Evolutionary conservation across 2,888 invertebrate species (phyloP), one percentile per base, ranked within the genome.

Genomic region (Cataglyphis rosenhaueri): DNA sequence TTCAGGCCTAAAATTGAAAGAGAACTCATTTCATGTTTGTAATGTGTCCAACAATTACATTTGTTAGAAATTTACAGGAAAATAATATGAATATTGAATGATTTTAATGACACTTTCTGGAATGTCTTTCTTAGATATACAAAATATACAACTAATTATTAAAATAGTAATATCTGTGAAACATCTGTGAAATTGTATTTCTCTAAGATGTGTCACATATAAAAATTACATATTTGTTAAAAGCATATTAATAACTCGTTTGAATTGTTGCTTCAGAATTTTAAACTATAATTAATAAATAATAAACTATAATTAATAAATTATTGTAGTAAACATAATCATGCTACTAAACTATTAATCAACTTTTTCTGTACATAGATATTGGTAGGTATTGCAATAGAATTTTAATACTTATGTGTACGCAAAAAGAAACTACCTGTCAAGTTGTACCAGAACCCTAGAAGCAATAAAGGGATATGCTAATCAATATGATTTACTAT

Each of bases 361-460:
- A 21, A 82, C 5, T 48, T 25, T 61, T 25, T n/a, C 61, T 41
- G 38, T 32, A 75, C n/a, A 48, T 82, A 65, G 74, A 64, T 55
- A 76, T 81, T 79, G 44, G 85, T 84, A 86, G 52, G 83, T 62
- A 32, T 85, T 78, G 15, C 66, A 65, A 64, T n/a, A 68, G 21
- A 70, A 52, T 78, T 84, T 64, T 61, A 38, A 84, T 70, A 78
- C 29, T 35, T 71, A 78, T 78, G 65, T 76, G 32, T 57, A 57
- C 62, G 57, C 65, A 59, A 35, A 66, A 62, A 85, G 75, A 81
- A 89, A 87, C 91, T 92, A 92, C 92, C 92, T 92, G 88, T 93
- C 92, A 90, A 91, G 91, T 87, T 92, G 92, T 92, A 92, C 91
- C 90, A 93, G 90, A 92, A 87, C 86, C 93, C 93, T 93, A 93